Base-by-base conservation (phyloP, 2,113 vertebrate genomes). In the Hippoglossus stenolepis region DNA sequence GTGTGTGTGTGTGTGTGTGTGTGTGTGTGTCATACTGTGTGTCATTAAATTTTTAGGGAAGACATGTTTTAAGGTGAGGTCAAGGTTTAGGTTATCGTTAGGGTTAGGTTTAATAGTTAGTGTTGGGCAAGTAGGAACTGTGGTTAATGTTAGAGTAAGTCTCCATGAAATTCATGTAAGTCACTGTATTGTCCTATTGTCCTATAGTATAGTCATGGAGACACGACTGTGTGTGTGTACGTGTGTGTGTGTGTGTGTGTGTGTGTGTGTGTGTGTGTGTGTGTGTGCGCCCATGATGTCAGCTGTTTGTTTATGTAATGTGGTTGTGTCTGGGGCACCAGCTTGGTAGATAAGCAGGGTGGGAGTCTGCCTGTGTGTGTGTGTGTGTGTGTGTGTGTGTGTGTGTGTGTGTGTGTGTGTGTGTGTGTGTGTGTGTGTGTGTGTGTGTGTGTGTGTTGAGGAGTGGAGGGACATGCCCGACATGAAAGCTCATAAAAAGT, bases 301-400 rank as follows among this genome's bases (percentile, higher is more conserved):
- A 88, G 67, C 63, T 90, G 82, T 88, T 87, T 89, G 82, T 88
- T 79, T 88, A 85, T 18, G 2, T 65, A 47, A 66, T 75, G 49
- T 62, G 70, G 75, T 86, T 87, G 83, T 83, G 91, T 90, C 87
- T 89, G 86, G 82, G 75, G 71, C 85, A 80, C 59, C 66, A 67
- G 75, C 75, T 79, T 61, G 66, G 77, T 43, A 88, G 90, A 92
- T 88, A 90, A 87, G 87, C 49, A 72, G 82, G 82, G 74, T 79
- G 79, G 51, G 77, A 38, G 84, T 76, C 1, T 70, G 17, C 4
- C 15, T 15, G 15, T 20, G 65, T 65, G 35, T 67, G 21, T 51
- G 15, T 10, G 54, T 60, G 54, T 56, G 40, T 61, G 75, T 49
- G 73, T 68, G 45, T 67, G 23, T 65, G 38, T 47, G 35, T 57